phyloP scores from a whole-genome alignment of 1,140 invertebrate species.

The Zaprionus camerounensis region DNA sequence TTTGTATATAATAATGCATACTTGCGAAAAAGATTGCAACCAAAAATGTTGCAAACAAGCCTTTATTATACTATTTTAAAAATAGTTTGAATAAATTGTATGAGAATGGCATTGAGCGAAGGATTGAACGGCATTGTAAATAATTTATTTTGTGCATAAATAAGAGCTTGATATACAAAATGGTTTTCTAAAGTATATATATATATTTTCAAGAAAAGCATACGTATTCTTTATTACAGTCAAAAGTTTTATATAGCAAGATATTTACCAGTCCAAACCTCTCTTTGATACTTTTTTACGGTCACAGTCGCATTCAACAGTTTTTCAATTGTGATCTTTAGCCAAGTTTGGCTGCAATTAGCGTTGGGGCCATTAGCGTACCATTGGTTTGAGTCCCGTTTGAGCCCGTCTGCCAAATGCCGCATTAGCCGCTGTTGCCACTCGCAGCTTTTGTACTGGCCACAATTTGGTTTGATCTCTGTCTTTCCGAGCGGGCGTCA shows the following conservation, averaged over 20 bases:
- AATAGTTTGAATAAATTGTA: too few species aligned
- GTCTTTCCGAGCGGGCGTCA: constrained; percentile 6
- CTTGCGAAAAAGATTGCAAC: too few species aligned
- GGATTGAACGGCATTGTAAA: too few species aligned
- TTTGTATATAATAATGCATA: too few species aligned
- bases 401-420: constrained; percentile 57
- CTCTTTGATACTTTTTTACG: not conserved
- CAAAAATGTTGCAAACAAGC: too few species aligned
- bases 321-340: constrained; percentile 6
- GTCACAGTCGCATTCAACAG: not conserved
- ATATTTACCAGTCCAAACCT: not conserved
- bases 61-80: too few species aligned
- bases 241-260: not conserved
- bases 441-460: constrained; percentile 13
- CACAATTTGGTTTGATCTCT: constrained; percentile 24
- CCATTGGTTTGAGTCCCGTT: constrained; percentile 22
- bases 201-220: not conserved
- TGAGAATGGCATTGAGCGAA: too few species aligned
- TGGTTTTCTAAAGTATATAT: too few species aligned
- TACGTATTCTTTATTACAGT: not conserved
- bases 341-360: constrained; percentile 1
- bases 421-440: constrained; percentile 62
- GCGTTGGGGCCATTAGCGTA: constrained; percentile 51
- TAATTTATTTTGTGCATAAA: too few species aligned
- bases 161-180: too few species aligned